Conservation (phyloP, 2,888 invertebrate genomes). For the Tinea trinotella region DNA sequence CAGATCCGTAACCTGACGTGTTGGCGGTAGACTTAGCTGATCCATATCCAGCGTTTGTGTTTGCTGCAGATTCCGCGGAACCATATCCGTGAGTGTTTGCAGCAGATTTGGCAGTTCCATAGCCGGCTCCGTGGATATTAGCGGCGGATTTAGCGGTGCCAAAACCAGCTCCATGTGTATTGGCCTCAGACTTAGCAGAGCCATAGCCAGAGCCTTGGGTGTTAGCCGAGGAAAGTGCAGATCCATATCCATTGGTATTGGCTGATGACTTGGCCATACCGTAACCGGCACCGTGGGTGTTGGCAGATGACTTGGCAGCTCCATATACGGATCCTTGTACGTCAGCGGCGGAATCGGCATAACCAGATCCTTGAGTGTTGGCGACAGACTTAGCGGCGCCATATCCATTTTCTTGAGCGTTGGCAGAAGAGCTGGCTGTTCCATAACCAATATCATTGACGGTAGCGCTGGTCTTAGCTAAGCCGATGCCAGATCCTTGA, state of each 20-base stretch:
- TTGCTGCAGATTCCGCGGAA: constrained; percentile 43
- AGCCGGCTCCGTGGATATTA: constrained; percentile 31
- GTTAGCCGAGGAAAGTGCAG: constrained; percentile 43
- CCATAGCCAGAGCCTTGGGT: constrained; percentile 35
- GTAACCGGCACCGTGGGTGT: constrained; percentile 28
- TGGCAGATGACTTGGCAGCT: constrained; percentile 30
- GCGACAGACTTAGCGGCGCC: constrained; percentile 19
- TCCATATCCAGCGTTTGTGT: constrained; percentile 30
- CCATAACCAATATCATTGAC: constrained; percentile 30
- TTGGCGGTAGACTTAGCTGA: constrained; percentile 25
- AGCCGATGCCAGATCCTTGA: constrained; percentile 23
- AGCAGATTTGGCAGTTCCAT: constrained; percentile 28
- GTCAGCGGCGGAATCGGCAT: constrained; percentile 43
- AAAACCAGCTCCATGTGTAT: constrained; percentile 38
- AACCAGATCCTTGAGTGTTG: constrained; percentile 20
- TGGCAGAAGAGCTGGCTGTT: constrained; percentile 22
- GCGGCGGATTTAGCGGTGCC: constrained; percentile 31
- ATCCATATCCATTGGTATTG: constrained; percentile 38
- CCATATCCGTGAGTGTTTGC: constrained; percentile 31
- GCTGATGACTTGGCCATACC: constrained; percentile 25
- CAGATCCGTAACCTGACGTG: constrained; percentile 24
- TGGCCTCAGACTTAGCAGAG: constrained; percentile 36
- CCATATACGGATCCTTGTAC: constrained; percentile 33
- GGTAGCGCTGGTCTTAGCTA: constrained; percentile 33
- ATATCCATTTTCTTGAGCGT: constrained; percentile 9